Conservation (phyloP, 1,140 invertebrate genomes). For the Eriocheir sinensis region DNA sequence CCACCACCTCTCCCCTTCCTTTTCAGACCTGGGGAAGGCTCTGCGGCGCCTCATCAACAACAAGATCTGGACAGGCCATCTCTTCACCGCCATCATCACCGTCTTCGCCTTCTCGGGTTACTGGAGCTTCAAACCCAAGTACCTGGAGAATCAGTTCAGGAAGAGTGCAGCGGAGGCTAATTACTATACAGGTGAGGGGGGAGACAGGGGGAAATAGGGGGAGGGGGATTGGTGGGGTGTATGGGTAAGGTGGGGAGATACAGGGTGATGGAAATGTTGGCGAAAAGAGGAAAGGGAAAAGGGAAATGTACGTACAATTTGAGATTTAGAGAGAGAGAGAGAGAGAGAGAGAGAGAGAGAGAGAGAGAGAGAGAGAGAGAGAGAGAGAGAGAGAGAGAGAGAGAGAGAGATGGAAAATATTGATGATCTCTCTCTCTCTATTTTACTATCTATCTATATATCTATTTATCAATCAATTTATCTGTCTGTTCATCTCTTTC, state of each 20-base stretch:
- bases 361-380: neutral
- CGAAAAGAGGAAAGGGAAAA: constrained; percentile 31
- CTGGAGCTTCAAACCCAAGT: constrained; percentile 81
- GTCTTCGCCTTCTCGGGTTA: constrained; percentile 80
- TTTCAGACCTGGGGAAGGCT: constrained; percentile 42
- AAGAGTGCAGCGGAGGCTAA: constrained; percentile 81
- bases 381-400: neutral
- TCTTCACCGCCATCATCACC: constrained; percentile 79
- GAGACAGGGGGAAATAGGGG: constrained; percentile 25
- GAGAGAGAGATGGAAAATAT: neutral
- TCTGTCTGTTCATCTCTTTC: neutral
- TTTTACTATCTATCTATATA: neutral
- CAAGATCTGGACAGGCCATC: constrained; percentile 79
- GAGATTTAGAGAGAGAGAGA: neutral
- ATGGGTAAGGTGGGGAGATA: neutral
- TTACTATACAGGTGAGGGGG: constrained; percentile 51
- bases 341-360: constrained; percentile 19
- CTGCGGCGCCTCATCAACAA: constrained; percentile 78
- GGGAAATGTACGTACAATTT: neutral
- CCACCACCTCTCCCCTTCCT: neutral
- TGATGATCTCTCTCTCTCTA: too few relatives aligned
- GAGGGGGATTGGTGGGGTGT: neutral
- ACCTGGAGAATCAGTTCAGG: constrained; percentile 81
- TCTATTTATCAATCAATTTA: neutral
- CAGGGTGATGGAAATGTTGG: neutral